A percentile compares a stretch with the other conserved stretches of the same genome.
Evolutionary conservation across 2,797 vertebrate species (phyloP).

Genomic region (Chiroxiphia lanceolata): DNA sequence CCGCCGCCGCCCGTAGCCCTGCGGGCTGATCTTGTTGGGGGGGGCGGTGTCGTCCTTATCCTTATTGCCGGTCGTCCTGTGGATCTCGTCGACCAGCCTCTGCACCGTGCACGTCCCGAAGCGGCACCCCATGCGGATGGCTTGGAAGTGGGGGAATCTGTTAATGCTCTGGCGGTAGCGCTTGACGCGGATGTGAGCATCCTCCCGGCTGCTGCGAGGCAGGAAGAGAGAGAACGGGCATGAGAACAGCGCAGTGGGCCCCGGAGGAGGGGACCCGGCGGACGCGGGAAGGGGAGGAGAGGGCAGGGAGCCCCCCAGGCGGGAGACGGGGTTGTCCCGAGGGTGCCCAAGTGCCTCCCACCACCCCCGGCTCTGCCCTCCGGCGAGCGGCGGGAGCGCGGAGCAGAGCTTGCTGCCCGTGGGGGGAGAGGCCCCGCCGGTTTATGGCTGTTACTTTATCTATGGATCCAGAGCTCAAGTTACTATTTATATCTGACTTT

Average conservation of each 20-base stretch:
- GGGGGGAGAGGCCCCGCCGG: background rate
- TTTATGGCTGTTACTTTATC: background rate
- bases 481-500: slow-evolving; percentile 36
- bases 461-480: background rate
- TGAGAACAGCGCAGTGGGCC: background rate
- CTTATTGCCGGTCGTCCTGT: slow-evolving; percentile 82
- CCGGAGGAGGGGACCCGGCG: background rate
- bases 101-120: slow-evolving; percentile 90
- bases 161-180: slow-evolving; percentile 83
- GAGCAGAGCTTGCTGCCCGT: background rate
- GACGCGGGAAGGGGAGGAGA: background rate
- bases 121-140: slow-evolving; percentile 76
- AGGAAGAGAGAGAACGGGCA: slow-evolving; percentile 9
- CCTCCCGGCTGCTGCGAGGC: slow-evolving; percentile 57
- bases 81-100: slow-evolving; percentile 87
- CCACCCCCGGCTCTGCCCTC: background rate
- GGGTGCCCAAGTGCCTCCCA: background rate
- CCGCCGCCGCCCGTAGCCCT: slow-evolving; percentile 90
- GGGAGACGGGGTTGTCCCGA: background rate
- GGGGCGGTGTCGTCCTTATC: slow-evolving; percentile 83
- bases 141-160: slow-evolving; percentile 71
- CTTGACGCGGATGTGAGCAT: slow-evolving; percentile 79
- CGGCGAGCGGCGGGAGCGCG: background rate
- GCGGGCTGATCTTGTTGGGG: slow-evolving; percentile 83
- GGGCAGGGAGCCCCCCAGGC: background rate